Base-by-base conservation (phyloP, 2,797 vertebrate genomes). In the Alectoris magna region DNA sequence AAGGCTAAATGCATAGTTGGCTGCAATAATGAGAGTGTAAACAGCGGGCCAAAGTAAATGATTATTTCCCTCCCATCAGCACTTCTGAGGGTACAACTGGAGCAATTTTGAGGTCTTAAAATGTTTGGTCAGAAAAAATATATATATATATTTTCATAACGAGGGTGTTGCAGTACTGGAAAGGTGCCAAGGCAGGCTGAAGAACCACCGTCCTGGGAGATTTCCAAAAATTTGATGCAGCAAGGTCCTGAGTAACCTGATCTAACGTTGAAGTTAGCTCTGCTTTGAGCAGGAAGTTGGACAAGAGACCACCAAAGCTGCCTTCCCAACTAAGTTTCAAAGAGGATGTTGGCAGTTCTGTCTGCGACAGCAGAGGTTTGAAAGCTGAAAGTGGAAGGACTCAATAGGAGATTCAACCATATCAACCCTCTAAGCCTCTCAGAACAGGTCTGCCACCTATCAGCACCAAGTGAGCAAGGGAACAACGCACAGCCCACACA, bases 31-130 rank as follows among this genome's bases (percentile, higher is more conserved):
- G 53, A 78, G 29, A 79, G 34, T 31, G 34, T 73, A 91, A 60
- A 60, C 58, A 91, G 68, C 74, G 84, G 56, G 80, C 77, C 88
- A 88, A 93, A 88, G 48, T 48, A 94, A 88, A 96, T 94, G 81
- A 93, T 60, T 93, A 79, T 93, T 87, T 34, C 68, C 9, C 27
- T 68, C 44, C 81, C 81, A 62, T 96, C 88, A 88, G 94, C 91
- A 90, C 56, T 91, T 92, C 83, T 71, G 41, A 93, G n/a, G 56
- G 56, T 81, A 63, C 78, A 75, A 76, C 51, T 84, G 60, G 58
- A 90, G 80, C 56, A 94, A 66, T 74, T 96, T 16, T 59, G 69
- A 84, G 60, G 63, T 90, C 68, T 60, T 58, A 76, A 58, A 88
- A 84, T 92, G 77, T 94, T 93, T 94, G 77, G 68, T 88, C 84